Conservation (phyloP, 2,113 vertebrate species). For the Hystrix brachyura region DNA sequence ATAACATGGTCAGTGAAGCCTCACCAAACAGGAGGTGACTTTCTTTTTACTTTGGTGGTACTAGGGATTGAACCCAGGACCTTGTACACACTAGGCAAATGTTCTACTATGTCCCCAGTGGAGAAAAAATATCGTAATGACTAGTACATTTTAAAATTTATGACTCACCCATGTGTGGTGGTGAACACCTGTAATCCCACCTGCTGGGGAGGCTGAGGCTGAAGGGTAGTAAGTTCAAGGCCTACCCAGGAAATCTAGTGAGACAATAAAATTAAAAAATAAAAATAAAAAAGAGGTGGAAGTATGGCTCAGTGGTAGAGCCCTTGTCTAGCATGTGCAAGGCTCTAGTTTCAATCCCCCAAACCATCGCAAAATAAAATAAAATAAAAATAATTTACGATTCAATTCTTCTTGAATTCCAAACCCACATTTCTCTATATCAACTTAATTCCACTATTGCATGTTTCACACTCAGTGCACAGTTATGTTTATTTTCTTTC, state of each 20-base stretch:
- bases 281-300: neutral
- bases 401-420: neutral
- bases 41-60: too few relatives aligned
- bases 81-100: too few relatives aligned
- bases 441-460: neutral
- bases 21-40: too few relatives aligned
- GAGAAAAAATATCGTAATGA: neutral
- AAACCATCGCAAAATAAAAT: neutral
- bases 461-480: neutral
- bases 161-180: neutral
- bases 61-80: too few relatives aligned
- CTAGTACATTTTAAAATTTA: neutral
- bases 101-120: too few relatives aligned
- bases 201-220: neutral
- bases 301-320: neutral
- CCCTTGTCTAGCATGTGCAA: too few relatives aligned
- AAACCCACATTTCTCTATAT: neutral
- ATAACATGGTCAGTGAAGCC: too few relatives aligned
- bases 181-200: neutral
- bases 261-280: neutral
- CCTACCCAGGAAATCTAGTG: neutral
- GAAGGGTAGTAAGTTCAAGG: neutral
- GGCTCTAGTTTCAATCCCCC: too few relatives aligned
- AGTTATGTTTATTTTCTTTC: neutral
- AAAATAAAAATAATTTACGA: neutral